A percentile compares a stretch with the other conserved stretches of the same genome.
Evolutionary conservation across 1,140 invertebrate genomes (phyloP).

Genomic region (Drosophila saltans): DNA sequence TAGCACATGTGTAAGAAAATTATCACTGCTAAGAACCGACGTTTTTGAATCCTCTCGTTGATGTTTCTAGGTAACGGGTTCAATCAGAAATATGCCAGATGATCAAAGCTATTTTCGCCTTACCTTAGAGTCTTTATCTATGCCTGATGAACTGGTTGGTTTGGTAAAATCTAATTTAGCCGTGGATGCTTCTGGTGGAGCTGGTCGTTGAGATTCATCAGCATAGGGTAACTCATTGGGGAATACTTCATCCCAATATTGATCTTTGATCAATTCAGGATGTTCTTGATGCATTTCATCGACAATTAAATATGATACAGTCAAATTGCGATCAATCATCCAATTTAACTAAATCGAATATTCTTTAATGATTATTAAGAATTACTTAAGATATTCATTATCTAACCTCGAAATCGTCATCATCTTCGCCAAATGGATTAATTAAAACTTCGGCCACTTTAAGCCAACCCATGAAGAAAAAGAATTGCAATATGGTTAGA

Average conservation of each 20-base stretch:
- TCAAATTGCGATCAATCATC: slow-evolving; percentile 94
- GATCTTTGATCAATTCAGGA: slow-evolving; percentile 92
- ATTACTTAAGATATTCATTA: slow-evolving; percentile 61
- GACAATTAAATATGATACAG: slow-evolving; percentile 94
- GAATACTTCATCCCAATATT: slow-evolving; percentile 95
- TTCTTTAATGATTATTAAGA: too few relatives aligned
- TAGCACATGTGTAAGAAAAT: not conserved
- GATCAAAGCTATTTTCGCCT: not conserved
- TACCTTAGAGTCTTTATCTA: slow-evolving; percentile 17
- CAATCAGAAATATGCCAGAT: too few relatives aligned
- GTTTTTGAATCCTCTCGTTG: not conserved
- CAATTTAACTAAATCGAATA: slow-evolving; percentile 87
- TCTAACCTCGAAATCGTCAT: slow-evolving; percentile 87
- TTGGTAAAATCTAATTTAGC: slow-evolving; percentile 87
- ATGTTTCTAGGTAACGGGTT: not conserved
- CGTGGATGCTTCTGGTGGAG: slow-evolving; percentile 91
- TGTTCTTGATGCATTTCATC: slow-evolving; percentile 97
- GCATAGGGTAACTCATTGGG: slow-evolving; percentile 93
- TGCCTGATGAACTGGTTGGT: not conserved
- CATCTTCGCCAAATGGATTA: slow-evolving; percentile 94
- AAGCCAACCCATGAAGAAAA: slow-evolving; percentile 95
- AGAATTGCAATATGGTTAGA: slow-evolving; percentile 91
- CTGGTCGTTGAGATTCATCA: slow-evolving; percentile 88
- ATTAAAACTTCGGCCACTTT: slow-evolving; percentile 92
- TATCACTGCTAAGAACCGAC: not conserved